Base-by-base conservation (phyloP, 2,797 vertebrate species). In the Neomorphus geoffroyi region DNA sequence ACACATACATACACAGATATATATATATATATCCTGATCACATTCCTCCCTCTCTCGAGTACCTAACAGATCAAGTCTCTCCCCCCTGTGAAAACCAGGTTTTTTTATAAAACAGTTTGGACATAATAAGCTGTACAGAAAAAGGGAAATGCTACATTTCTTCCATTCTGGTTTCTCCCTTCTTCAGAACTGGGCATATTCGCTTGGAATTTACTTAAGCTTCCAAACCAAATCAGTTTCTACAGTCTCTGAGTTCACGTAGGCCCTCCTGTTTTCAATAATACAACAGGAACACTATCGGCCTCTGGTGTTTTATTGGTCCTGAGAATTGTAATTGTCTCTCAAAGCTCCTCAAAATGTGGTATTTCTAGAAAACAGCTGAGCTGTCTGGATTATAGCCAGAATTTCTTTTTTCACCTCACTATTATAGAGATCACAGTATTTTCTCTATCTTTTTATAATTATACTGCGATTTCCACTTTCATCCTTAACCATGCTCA, bases 221-320 rank as follows among this genome's bases (percentile, higher is more conserved):
- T 91, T 89, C 92, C 84, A 93, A 95, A 93, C 67, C 67, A 92
- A 96, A 93, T 93, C 94, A 94, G 74, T 74, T 94, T 92, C 33
- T 62, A 46, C 94, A 85, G 88, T 32, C 60, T 95, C 50, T 84
- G 67, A 85, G 86, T 67, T 62, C 1, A 0, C 82, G 80, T 89
- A 93, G 86, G 33, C 46, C 73, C 88, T 95, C 51, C 88, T 96
- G 95, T 88, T 96, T 96, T 64, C 90, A 96, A 96, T 96, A 96
- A 92, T 88, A 67, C 78, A 90, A 80, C 90, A 96, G 86, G 73
- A 96, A 95, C 74, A 73, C 83, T 71, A 92, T 95, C 67, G 7
- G 92, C 90, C 86, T 67, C 88, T 95, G 95, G 88, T 96, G 92
- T 84, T 95, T 95, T 95, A 95, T 92, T 95, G 86, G 83, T 93